Conservation (phyloP, 2,888 invertebrate genomes). For the Parochlus steinenii region DNA sequence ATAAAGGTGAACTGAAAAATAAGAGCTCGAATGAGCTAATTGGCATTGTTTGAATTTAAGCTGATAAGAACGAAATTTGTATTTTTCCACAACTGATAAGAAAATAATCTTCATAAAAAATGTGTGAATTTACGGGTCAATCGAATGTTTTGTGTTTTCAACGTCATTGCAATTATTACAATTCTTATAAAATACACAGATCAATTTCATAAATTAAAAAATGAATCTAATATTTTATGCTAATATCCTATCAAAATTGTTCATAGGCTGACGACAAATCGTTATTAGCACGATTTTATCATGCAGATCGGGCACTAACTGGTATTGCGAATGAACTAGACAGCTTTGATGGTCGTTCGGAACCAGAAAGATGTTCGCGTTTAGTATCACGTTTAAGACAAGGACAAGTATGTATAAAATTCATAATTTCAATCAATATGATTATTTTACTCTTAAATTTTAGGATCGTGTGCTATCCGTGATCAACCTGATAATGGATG, state of each 20-base stretch:
- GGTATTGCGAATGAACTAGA: constrained; percentile 91
- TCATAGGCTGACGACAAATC: constrained; percentile 85
- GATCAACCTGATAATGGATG: constrained; percentile 91
- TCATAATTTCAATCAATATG: neutral
- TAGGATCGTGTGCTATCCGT: constrained; percentile 79
- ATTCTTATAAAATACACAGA: too few species aligned
- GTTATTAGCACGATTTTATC: constrained; percentile 89
- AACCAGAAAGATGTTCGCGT: constrained; percentile 89
- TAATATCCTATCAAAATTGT: too few species aligned
- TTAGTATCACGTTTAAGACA: constrained; percentile 89
- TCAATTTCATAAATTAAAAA: constrained; percentile 3
- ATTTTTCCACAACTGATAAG: too few species aligned
- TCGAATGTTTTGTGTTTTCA: too few species aligned
- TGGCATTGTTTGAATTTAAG: too few species aligned
- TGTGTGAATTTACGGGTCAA: too few species aligned
- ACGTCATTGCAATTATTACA: too few species aligned
- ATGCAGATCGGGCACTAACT: constrained; percentile 92
- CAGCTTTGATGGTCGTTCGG: constrained; percentile 97
- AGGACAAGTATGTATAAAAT: constrained; percentile 47
- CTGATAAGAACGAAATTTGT: too few species aligned
- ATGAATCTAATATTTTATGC: constrained; percentile 12
- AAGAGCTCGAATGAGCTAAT: too few species aligned
- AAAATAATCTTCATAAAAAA: too few species aligned
- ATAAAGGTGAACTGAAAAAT: too few species aligned
- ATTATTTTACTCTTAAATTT: constrained; percentile 15